Evolutionary conservation across 1,140 invertebrate genomes (phyloP).

Genomic region (Charaxes varanes): DNA sequence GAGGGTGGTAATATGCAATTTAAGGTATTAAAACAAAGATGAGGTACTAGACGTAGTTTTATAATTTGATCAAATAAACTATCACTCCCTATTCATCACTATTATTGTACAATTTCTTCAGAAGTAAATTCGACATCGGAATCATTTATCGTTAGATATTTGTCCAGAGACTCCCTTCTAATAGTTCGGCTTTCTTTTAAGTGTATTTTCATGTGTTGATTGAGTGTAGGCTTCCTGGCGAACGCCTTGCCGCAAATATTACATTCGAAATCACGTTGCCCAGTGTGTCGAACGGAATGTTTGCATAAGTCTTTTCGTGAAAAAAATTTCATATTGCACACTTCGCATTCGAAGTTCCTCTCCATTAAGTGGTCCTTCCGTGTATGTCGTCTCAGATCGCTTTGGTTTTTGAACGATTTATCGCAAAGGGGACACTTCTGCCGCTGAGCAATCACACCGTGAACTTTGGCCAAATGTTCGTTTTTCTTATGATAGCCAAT

Average conservation of each 20-base stretch:
- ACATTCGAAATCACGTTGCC: conserved; percentile 80
- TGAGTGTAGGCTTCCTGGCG: conserved; percentile 64
- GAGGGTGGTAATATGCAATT: no score
- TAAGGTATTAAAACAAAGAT: no score
- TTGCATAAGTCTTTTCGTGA: conserved; percentile 6
- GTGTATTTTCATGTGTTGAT: conserved; percentile 73
- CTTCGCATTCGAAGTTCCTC: conserved; percentile 20
- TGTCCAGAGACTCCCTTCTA: not conserved
- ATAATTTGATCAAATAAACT: no score
- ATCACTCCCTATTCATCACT: no score
- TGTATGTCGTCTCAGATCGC: conserved; percentile 21
- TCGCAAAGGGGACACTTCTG: conserved; percentile 28
- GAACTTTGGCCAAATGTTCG: conserved; percentile 24
- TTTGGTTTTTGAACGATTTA: conserved; percentile 20
- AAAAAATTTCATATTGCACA: conserved; percentile 29
- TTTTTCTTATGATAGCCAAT: conserved; percentile 20
- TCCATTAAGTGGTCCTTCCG: conserved; percentile 32
- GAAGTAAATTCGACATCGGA: no score
- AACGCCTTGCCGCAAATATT: conserved; percentile 77
- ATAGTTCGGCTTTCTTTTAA: conserved; percentile 18
- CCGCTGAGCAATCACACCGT: conserved; percentile 21
- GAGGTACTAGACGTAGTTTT: no score
- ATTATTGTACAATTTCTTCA: no score
- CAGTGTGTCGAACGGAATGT: conserved; percentile 73
- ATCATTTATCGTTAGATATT: no score